Conservation (phyloP, 2,888 invertebrate species). For the Pachliopta kotzebuea region DNA sequence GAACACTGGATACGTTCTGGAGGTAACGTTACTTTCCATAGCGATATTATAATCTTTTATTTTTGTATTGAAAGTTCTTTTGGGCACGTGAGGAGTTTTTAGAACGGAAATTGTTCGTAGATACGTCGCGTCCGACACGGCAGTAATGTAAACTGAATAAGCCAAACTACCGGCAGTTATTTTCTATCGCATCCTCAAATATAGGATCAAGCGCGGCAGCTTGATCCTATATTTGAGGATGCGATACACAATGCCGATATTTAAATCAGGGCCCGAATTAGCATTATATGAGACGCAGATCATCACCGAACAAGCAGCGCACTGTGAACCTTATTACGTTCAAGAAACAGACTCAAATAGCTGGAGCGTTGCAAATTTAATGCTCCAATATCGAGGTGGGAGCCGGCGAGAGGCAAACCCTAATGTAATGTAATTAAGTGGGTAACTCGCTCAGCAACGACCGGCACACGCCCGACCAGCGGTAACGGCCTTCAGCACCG, state of each 20-base stretch:
- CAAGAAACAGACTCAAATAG: slow-evolving; percentile 7
- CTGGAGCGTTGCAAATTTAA: slow-evolving; percentile 2
- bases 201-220: slow-evolving; percentile 5
- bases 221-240: too few species aligned
- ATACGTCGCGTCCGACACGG: background rate
- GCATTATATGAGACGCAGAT: slow-evolving; percentile 26
- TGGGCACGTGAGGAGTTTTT: background rate
- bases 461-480: background rate
- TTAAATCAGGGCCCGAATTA: slow-evolving; percentile 27
- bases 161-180: slow-evolving; percentile 6
- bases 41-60: background rate
- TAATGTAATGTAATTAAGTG: slow-evolving; percentile 24
- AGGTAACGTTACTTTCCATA: background rate
- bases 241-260: slow-evolving; percentile 20
- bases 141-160: background rate
- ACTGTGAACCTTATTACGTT: slow-evolving; percentile 10
- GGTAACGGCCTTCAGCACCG: slow-evolving; percentile 8
- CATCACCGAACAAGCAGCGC: background rate
- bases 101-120: background rate
- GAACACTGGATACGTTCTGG: background rate
- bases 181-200: slow-evolving; percentile 11
- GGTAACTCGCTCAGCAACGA: slow-evolving; percentile 20
- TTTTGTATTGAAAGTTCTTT: background rate
- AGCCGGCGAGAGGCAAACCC: slow-evolving; percentile 21
- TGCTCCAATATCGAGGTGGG: slow-evolving; percentile 10